Conservation (phyloP, 30 jellyfish, hydroid and myxozoan genomes). For the Mastigias papua region DNA sequence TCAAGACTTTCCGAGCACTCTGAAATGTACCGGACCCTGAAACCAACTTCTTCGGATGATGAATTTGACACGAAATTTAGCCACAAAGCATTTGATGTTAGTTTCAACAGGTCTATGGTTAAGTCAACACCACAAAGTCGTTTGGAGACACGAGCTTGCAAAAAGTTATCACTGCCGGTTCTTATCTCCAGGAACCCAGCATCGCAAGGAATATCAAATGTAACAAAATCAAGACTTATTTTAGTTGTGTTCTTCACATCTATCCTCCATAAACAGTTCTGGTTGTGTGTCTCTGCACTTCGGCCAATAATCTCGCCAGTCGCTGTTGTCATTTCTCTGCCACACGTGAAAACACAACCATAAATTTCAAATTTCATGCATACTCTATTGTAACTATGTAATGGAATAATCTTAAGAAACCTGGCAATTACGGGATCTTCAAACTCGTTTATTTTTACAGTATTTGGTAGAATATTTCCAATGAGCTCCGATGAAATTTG, state of each 20-base stretch:
- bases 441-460: constrained; percentile 9
- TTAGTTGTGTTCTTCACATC: constrained; percentile 62
- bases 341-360: constrained; percentile 82
- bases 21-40: constrained; percentile 60
- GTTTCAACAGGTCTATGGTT: neutral
- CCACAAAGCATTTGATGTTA: constrained; percentile 60
- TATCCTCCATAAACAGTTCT: constrained; percentile 70
- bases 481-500: constrained; percentile 11
- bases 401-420: constrained; percentile 47
- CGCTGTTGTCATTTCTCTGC: constrained; percentile 34
- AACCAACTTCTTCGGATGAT: constrained; percentile 79
- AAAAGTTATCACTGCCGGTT: constrained; percentile 40
- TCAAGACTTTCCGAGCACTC: constrained; percentile 32
- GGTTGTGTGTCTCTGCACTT: constrained; percentile 55
- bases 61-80: constrained; percentile 59
- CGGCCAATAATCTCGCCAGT: constrained; percentile 75
- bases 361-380: constrained; percentile 67
- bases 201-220: constrained; percentile 71
- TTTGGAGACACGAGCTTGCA: constrained; percentile 2
- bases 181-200: constrained; percentile 61
- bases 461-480: constrained; percentile 50
- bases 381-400: constrained; percentile 37
- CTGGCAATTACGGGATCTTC: constrained; percentile 60
- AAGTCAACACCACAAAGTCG: constrained; percentile 67
- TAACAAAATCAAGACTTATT: constrained; percentile 58